Conservation (phyloP, 2,888 invertebrate species). For the Sclerodermus sp. region DNA sequence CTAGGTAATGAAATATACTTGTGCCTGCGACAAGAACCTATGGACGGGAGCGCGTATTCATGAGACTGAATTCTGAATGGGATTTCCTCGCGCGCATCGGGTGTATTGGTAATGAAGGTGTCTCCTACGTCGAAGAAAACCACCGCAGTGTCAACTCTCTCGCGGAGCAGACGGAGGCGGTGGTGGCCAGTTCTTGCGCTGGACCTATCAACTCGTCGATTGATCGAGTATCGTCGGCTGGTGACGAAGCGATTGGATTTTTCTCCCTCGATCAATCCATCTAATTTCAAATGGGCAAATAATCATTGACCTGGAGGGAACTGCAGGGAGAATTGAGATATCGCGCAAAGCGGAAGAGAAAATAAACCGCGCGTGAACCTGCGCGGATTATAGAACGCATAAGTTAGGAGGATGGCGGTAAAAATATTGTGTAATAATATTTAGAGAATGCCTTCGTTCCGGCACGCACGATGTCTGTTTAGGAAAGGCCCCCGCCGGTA, state of each 20-base stretch:
- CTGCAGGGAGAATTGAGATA: no score
- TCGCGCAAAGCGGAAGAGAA: neutral
- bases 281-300: no score
- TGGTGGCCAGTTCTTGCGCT: conserved; percentile 27
- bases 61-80: conserved; percentile 49
- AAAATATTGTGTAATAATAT: conserved; percentile 45
- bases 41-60: conserved; percentile 37
- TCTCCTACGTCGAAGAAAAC: conserved; percentile 44
- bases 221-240: no score
- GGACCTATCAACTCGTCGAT: conserved; percentile 41
- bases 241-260: no score
- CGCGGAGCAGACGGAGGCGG: no score
- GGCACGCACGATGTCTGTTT: conserved; percentile 23
- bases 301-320: no score
- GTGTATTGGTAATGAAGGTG: conserved; percentile 51
- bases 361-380: neutral
- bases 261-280: no score
- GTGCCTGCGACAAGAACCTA: conserved; percentile 21
- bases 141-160: conserved; percentile 44
- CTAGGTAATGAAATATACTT: neutral
- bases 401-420: conserved; percentile 22
- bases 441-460: conserved; percentile 37
- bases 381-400: conserved; percentile 6
- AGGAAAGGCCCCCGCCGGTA: conserved; percentile 9
- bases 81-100: conserved; percentile 29